Percentiles rank a stretch among this genome's conserved stretches.
These are phyloP conservation scores for Nudaria mundana DNA, from an alignment of 2,888 invertebrate species.

Conservation along the genomic window DNA sequence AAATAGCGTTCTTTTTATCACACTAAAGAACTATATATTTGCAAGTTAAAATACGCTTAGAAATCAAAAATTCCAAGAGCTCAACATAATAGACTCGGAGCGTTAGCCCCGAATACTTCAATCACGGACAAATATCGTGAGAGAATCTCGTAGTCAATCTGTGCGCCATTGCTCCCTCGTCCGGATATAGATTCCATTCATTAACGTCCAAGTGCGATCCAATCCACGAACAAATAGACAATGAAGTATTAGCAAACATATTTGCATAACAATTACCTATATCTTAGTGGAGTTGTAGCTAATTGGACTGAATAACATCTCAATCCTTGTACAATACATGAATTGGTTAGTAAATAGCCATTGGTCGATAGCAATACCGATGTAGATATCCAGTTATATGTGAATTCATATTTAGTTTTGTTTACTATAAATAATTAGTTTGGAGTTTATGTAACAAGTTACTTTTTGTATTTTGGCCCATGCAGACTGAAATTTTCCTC, in stretches of 20 bases:
- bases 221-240: conserved; percentile 39
- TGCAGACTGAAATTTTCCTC: too few species aligned
- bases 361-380: too few species aligned
- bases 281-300: conserved; percentile 41
- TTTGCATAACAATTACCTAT: conserved; percentile 49
- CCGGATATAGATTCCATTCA: conserved; percentile 50
- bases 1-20: too few species aligned
- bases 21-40: too few species aligned
- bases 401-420: too few species aligned
- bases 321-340: conserved; percentile 28
- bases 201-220: conserved; percentile 43
- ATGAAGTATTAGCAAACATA: conserved; percentile 44
- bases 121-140: conserved; percentile 27
- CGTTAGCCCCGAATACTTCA: conserved; percentile 8
- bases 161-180: conserved; percentile 24
- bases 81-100: conserved; percentile 20
- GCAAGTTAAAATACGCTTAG: conserved; percentile 10
- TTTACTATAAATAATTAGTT: too few species aligned
- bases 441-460: too few species aligned
- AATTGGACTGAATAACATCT: conserved; percentile 34
- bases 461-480: too few species aligned
- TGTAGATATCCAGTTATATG: too few species aligned
- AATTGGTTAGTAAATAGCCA: too few species aligned
- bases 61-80: conserved; percentile 22
- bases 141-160: conserved; percentile 22